Evolutionary conservation across 2,888 invertebrate species (phyloP).

Genomic region (Pediacus dermestoides): DNA sequence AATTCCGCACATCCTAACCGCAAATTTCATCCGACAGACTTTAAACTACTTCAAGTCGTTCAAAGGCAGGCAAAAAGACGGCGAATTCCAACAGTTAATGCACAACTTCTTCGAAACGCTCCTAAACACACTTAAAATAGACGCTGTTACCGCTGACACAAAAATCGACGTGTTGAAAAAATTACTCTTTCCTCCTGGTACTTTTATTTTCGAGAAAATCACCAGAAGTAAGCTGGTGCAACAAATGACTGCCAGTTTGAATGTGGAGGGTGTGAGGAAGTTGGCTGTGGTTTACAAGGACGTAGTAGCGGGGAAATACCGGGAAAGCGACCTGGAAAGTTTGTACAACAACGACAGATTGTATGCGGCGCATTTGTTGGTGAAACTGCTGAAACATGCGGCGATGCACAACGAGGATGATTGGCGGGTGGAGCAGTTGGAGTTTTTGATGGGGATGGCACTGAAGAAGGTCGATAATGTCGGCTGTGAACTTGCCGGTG

Average conservation of each 20-base stretch:
- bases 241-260: slow-evolving; percentile 60
- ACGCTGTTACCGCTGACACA: slow-evolving; percentile 51
- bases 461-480: slow-evolving; percentile 58
- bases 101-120: slow-evolving; percentile 55
- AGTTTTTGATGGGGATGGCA: slow-evolving; percentile 62
- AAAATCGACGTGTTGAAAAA: slow-evolving; percentile 61
- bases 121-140: slow-evolving; percentile 52
- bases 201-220: slow-evolving; percentile 70
- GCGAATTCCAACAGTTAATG: slow-evolving; percentile 57
- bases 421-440: slow-evolving; percentile 65
- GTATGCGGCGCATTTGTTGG: slow-evolving; percentile 60
- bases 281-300: slow-evolving; percentile 60
- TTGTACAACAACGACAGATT: slow-evolving; percentile 69
- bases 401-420: slow-evolving; percentile 53
- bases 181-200: slow-evolving; percentile 65
- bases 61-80: slow-evolving; percentile 55
- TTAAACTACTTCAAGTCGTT: slow-evolving; percentile 58
- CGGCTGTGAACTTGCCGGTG: slow-evolving; percentile 61
- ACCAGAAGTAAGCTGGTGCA: slow-evolving; percentile 64
- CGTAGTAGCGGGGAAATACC: slow-evolving; percentile 48
- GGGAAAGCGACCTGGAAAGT: slow-evolving; percentile 42
- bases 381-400: slow-evolving; percentile 48
- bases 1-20: slow-evolving; percentile 60
- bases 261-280: slow-evolving; percentile 60
- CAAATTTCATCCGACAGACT: slow-evolving; percentile 63